Conservation (phyloP, 2,113 vertebrate species). For the Laticauda laticaudata region DNA sequence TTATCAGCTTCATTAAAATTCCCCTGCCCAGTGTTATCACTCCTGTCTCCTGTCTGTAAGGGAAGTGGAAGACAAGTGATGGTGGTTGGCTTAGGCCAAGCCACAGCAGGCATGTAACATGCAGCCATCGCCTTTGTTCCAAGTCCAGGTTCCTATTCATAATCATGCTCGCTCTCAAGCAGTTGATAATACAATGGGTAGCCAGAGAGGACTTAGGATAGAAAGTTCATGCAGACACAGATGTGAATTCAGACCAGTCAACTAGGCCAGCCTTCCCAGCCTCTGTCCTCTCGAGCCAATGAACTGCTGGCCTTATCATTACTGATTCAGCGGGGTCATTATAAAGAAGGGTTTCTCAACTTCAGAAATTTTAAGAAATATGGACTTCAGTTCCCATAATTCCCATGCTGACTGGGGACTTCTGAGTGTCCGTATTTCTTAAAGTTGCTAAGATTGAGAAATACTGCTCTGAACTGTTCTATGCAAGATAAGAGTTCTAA, state of each 20-base stretch:
- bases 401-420: not conserved
- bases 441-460: not conserved
- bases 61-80: not conserved
- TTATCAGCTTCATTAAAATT: not conserved
- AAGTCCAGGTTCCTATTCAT: too few relatives aligned
- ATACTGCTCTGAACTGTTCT: not conserved
- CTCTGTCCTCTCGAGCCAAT: not conserved
- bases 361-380: not conserved
- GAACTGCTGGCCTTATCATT: not conserved
- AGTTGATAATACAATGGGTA: not conserved
- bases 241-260: not conserved
- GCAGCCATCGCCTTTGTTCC: not conserved
- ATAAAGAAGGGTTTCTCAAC: not conserved
- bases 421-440: not conserved
- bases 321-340: not conserved
- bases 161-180: not conserved
- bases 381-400: not conserved
- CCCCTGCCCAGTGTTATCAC: too few relatives aligned
- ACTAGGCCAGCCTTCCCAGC: not conserved
- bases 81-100: too few relatives aligned
- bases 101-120: not conserved
- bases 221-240: not conserved
- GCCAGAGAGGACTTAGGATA: not conserved
- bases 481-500: not conserved
- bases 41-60: too few relatives aligned